Evolutionary conservation across 2,113 vertebrate species (phyloP).

Genomic region (Tapirus terrestris): DNA sequence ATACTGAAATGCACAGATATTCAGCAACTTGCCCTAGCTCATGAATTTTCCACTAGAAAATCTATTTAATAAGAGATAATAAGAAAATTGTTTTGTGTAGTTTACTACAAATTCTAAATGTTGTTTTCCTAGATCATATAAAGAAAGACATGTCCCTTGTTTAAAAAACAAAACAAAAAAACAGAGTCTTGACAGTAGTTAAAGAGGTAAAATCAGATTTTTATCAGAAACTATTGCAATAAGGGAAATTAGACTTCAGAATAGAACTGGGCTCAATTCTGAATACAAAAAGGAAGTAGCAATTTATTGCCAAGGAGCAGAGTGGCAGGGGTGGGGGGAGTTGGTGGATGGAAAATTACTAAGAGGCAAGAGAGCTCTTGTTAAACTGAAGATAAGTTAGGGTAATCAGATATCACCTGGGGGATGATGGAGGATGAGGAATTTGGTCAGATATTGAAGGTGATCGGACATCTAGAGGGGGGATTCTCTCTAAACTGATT

Average conservation of each 20-base stretch:
- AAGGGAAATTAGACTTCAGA: not conserved
- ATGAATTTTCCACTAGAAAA: not conserved
- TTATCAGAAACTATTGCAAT: not conserved
- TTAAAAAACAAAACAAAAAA: not conserved
- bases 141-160: not conserved
- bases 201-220: not conserved
- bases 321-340: accelerated
- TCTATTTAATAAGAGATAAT: not conserved
- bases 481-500: not conserved
- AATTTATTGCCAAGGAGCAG: not conserved
- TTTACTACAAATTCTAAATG: not conserved
- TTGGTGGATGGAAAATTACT: not conserved
- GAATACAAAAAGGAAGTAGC: not conserved
- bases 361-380: too few species aligned
- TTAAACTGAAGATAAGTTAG: not conserved
- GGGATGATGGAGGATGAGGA: not conserved
- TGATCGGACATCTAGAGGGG: not conserved
- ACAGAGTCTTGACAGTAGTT: not conserved
- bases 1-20: not conserved
- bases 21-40: not conserved
- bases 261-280: not conserved
- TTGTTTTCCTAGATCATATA: not conserved
- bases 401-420: not conserved
- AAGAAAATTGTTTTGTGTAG: not conserved
- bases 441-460: not conserved